Percentiles rank a stretch among this genome's conserved stretches.
Evolutionary conservation across 2,797 vertebrate species (phyloP).

Genomic region (Sebastes flavidus): DNA sequence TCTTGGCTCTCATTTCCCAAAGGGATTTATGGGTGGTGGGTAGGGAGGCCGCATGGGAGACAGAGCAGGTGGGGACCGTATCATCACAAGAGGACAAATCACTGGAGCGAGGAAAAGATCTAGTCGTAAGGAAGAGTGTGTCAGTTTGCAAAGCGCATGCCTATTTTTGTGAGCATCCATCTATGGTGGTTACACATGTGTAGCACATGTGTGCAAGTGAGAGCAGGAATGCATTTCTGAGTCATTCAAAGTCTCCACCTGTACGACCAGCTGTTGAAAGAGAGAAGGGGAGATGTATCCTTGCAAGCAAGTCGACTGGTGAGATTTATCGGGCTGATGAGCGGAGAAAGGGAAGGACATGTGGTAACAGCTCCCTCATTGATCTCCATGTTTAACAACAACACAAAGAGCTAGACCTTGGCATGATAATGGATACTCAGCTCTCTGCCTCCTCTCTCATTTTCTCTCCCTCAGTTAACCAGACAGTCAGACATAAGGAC

Average conservation of each 20-base stretch:
- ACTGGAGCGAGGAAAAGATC: background rate
- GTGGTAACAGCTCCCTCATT: background rate
- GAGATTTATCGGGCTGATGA: background rate
- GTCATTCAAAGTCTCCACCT: slow-evolving; percentile 7
- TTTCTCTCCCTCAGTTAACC: slow-evolving; percentile 8
- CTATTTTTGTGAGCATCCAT: background rate
- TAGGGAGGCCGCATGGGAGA: slow-evolving; percentile 3
- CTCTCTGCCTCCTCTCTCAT: background rate
- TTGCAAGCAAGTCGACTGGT: background rate
- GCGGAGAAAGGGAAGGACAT: background rate
- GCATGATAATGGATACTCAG: slow-evolving; percentile 10
- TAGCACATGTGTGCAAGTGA: background rate
- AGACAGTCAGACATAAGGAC: slow-evolving; percentile 29
- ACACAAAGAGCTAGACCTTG: slow-evolving; percentile 28
- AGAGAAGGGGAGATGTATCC: background rate
- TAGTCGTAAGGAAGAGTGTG: background rate
- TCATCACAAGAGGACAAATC: slow-evolving; percentile 28
- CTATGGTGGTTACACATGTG: background rate
- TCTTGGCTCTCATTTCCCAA: slow-evolving; percentile 38
- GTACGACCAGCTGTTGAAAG: background rate
- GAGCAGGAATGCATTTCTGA: slow-evolving; percentile 11
- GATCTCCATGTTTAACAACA: slow-evolving; percentile 24
- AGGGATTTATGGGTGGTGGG: slow-evolving; percentile 39
- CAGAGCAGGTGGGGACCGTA: slow-evolving; percentile 9
- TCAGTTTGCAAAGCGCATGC: background rate